phyloP scores from a whole-genome alignment of 2,888 invertebrate species.

The Griposia aprilina region DNA sequence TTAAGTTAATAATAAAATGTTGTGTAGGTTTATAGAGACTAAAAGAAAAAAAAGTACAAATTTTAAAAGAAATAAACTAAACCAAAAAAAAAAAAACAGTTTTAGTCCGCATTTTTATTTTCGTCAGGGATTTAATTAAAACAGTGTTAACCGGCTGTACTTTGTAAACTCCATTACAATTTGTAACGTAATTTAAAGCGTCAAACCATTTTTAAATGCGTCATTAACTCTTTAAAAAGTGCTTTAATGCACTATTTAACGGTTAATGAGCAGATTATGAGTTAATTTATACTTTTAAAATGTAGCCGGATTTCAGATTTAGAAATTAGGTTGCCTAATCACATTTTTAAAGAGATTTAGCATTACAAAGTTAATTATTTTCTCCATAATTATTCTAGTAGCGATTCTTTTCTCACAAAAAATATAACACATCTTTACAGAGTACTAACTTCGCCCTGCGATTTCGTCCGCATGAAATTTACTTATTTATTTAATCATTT shows the following conservation, averaged over 20 bases:
- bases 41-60: too few species aligned
- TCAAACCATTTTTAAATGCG: slow-evolving; percentile 8
- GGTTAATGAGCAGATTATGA: slow-evolving; percentile 9
- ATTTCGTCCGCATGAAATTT: too few species aligned
- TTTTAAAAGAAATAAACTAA: too few species aligned
- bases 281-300: slow-evolving; percentile 23
- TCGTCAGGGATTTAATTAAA: neutral
- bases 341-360: neutral
- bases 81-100: too few species aligned
- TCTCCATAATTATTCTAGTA: neutral
- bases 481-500: too few species aligned
- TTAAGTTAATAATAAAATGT: neutral
- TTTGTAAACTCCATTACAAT: slow-evolving; percentile 14
- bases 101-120: neutral
- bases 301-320: slow-evolving; percentile 21
- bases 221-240: slow-evolving; percentile 35
- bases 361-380: neutral
- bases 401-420: neutral
- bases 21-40: too few species aligned
- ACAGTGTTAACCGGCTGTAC: neutral
- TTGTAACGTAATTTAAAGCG: slow-evolving; percentile 15
- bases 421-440: neutral
- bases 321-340: slow-evolving; percentile 26
- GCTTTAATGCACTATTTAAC: slow-evolving; percentile 17
- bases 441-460: too few species aligned